Percentiles rank a stretch among this genome's conserved stretches.
Conservation (phyloP, 2,113 vertebrate species). For the Choloepus hoffmanni region DNA sequence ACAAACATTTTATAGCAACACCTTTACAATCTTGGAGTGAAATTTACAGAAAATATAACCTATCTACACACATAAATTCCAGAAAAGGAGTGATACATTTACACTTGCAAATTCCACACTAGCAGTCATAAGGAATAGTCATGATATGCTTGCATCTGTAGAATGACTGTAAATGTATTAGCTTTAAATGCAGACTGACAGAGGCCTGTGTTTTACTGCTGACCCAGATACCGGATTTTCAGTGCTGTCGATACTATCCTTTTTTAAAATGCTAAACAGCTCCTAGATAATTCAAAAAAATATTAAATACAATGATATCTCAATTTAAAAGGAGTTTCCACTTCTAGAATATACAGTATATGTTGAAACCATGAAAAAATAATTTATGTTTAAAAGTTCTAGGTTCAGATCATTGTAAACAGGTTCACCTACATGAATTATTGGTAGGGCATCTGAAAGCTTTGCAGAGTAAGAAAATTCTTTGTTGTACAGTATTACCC, state of each 20-base stretch:
- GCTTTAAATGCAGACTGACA: background rate
- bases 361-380: background rate
- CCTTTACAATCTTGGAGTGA: background rate
- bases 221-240: background rate
- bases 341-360: background rate
- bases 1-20: background rate
- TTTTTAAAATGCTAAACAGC: background rate
- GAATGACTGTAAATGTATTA: too few species aligned
- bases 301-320: background rate
- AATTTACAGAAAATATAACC: background rate
- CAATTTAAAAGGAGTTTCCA: background rate
- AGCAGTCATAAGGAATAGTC: background rate
- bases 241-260: background rate
- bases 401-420: background rate
- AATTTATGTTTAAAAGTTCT: background rate
- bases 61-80: background rate
- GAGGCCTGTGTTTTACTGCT: accelerated
- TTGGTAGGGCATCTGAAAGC: background rate
- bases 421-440: background rate
- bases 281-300: background rate
- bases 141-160: background rate
- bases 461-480: background rate
- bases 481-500: background rate
- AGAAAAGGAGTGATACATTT: background rate
- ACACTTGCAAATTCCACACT: background rate